Evolutionary conservation across 1,140 invertebrate genomes (phyloP), one percentile per base, ranked within the genome.

Genomic region (Uloborus diversus): DNA sequence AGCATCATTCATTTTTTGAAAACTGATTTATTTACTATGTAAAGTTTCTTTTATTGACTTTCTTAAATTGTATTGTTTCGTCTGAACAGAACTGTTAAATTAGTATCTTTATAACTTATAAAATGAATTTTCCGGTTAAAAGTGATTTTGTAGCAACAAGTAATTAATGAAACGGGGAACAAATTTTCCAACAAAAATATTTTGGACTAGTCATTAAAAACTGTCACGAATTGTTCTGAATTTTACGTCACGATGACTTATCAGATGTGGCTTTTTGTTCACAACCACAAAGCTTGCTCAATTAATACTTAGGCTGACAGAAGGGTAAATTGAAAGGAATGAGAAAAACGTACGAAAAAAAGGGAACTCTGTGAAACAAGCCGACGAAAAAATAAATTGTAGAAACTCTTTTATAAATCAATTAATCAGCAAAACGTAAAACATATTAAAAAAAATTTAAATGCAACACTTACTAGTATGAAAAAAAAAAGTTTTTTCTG

Each of bases 391-490:
- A 62, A 28, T 20, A 32, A 62, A 73, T 73, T 53, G 57, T 14
- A 47, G 59, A 76, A 76, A 76, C 61, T 76, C 73, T 76, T 75
- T 76, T 65, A 59, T 65, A 65, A 75, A 76, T 65, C 73, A 76
- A 76, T 76, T 76, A 76, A 76, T 76, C 73, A 76, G 51, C 70
- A 76, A 65, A 65, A 76, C 65, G 37, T 64, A 71, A 49, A 53
- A 56, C 47, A 65, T 59, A 13, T 4, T 7, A 20, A 53, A 53
- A 53, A 53, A 53, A 53, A 53, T n/a, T 5, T 7, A 53, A 53
- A 53, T 9, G 30, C 27, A 42, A 76, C 59, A 76, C 59, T 56
- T 56, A 14, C 37, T 23, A 25, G 56, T 64, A 76, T 28, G 49
- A 47, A 71, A 70, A 70, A 56, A 33, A 68, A 27, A 68, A 47